Base-by-base conservation (phyloP, 2,113 vertebrate species). In the Apus apus region DNA sequence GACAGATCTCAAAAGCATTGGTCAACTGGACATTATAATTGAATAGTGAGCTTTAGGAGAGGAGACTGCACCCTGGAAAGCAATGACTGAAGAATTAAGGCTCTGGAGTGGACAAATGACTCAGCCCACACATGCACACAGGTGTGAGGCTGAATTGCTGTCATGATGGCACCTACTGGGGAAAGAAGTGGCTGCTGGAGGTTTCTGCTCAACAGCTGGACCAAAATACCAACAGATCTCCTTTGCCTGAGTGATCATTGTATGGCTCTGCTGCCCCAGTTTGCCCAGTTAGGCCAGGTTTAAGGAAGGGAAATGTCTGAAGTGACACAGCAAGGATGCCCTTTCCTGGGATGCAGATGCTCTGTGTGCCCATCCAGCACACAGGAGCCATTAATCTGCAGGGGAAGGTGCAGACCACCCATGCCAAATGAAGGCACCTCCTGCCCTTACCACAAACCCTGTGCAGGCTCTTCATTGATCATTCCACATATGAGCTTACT, bases 401-500 rank as follows among this genome's bases (percentile, higher is more conserved):
- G 71, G 20, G 4, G 36, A 60, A 60, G 56, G 45, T 5, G 17
- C 32, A 43, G 58, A 18, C 3, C 64, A 87, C 32, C 16, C 38
- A 27, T 1, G 11, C 1, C 4, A 3, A 54, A 26, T 2, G 6
- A 20, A 29, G 60, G 34, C 34, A 48, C 20, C 43, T 48, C 57
- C 56, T 58, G 82, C 65, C 82, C 61, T 45, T 7, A 38, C 46
- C 61, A 40, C 25, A 23, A 15, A 29, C 54, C 22, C 2, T 1
- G 9, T 1, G 5, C 61, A 65, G 85, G 40, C 7, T 6, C 34
- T 72, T 12, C 6, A 60, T 36, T 32, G 3, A 10, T 15, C 8
- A 8, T 51, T 81, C 51, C 70, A 29, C 16, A 1, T 0, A 9
- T 3, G 16, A 54, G 27, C 67, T 68, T 1, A 0, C 38, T n/a